phyloP scores from a whole-genome alignment of 2,797 vertebrate species.

The Hybognathus amarus region DNA sequence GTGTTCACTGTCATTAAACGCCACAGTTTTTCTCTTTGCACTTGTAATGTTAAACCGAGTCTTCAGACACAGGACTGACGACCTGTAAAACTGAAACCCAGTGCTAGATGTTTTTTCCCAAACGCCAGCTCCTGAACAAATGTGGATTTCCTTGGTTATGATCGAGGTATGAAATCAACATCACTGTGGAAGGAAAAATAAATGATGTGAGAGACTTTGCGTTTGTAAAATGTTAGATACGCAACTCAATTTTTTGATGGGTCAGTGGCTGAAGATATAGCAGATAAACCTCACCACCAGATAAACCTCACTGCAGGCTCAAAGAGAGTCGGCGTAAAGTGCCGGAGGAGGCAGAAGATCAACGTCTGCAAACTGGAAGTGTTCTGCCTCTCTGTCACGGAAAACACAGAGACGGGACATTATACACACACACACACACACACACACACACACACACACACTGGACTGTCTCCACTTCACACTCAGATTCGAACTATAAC shows the following conservation, averaged over 20 bases:
- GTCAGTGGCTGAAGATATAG: not conserved
- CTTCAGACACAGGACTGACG: not conserved
- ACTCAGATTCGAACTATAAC: not conserved
- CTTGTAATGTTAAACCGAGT: too few species aligned
- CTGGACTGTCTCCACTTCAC: not conserved
- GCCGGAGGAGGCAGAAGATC: constrained; percentile 76
- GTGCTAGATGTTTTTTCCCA: not conserved
- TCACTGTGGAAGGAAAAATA: not conserved
- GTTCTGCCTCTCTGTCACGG: constrained; percentile 72
- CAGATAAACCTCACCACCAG: not conserved
- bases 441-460: too few species aligned
- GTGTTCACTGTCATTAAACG: not conserved
- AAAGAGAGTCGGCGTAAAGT: constrained; percentile 74
- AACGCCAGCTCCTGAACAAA: not conserved
- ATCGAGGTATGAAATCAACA: not conserved
- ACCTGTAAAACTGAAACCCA: not conserved
- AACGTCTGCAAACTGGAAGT: constrained; percentile 71
- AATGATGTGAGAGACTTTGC: not conserved
- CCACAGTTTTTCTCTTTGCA: not conserved
- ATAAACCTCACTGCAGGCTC: constrained; percentile 40
- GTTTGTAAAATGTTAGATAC: not conserved
- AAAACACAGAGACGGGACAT: constrained; percentile 35
- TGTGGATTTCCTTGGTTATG: not conserved
- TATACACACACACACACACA: not conserved
- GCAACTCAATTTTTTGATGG: not conserved